A percentile compares a stretch with the other conserved stretches of the same genome.
Conservation (phyloP, 2,113 vertebrate species). For the Entelurus aequoreus region DNA sequence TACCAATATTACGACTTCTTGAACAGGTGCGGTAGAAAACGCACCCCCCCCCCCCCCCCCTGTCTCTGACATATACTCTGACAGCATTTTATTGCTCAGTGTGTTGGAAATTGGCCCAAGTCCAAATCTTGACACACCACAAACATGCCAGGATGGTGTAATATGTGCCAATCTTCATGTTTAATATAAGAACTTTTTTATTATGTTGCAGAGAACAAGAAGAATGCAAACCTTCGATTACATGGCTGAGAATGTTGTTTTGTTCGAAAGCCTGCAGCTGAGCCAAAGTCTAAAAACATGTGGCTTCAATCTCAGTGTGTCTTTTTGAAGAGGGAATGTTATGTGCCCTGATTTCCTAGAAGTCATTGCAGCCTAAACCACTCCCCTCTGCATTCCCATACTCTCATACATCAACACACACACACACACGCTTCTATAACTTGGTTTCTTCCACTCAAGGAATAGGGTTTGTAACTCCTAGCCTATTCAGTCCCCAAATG, state of each 20-base stretch:
- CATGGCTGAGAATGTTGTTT: background rate
- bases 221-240: background rate
- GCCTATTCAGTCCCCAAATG: background rate
- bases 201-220: background rate
- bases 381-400: slow-evolving; percentile 4
- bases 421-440: background rate
- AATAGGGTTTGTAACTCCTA: background rate
- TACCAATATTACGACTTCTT: too few relatives aligned
- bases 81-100: too few relatives aligned
- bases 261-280: background rate
- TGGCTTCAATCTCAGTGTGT: slow-evolving; percentile 32
- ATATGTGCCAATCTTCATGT: background rate
- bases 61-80: slow-evolving; percentile 8
- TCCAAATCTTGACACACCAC: background rate
- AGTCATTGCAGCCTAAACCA: slow-evolving; percentile 25
- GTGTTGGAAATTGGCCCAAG: too few relatives aligned
- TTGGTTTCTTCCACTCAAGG: background rate
- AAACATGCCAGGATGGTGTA: background rate
- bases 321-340: slow-evolving; percentile 28
- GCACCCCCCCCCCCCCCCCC: too few relatives aligned
- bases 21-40: too few relatives aligned
- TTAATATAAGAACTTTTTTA: background rate
- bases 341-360: slow-evolving; percentile 63
- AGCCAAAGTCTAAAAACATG: slow-evolving; percentile 9
- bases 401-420: background rate